Conservation (phyloP, 2,113 vertebrate genomes). For the Lates calcarifer region DNA sequence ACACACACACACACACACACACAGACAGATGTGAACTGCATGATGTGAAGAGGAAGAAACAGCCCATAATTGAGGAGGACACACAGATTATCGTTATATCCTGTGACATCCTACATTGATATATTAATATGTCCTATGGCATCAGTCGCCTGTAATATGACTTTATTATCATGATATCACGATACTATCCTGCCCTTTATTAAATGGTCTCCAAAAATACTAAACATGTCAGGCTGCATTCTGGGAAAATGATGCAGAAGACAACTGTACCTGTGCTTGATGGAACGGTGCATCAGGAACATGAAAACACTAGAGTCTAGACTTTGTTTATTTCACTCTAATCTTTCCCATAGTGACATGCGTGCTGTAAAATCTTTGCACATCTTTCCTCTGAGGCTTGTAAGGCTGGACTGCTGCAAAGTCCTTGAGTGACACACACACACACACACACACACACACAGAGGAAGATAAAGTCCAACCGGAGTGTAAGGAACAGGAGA, state of each 20-base stretch:
- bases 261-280: background rate
- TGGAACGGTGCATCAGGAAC: background rate
- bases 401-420: conserved; percentile 32
- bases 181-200: background rate
- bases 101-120: background rate
- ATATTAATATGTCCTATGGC: background rate
- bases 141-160: background rate
- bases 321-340: too few species aligned
- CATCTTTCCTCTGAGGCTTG: background rate
- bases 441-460: background rate
- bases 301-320: too few species aligned
- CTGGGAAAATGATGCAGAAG: background rate
- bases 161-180: rapidly evolving
- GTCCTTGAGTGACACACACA: conserved; percentile 37
- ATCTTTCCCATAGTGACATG: background rate
- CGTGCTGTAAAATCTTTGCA: background rate
- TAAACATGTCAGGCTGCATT: background rate
- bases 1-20: conserved; percentile 3
- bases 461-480: background rate
- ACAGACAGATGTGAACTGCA: conserved; percentile 2
- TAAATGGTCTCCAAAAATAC: background rate
- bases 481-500: background rate
- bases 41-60: background rate
- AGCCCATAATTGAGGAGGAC: background rate
- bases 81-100: background rate